Evolutionary conservation across 1,140 invertebrate genomes (phyloP).

Genomic region (Formica exsecta): DNA sequence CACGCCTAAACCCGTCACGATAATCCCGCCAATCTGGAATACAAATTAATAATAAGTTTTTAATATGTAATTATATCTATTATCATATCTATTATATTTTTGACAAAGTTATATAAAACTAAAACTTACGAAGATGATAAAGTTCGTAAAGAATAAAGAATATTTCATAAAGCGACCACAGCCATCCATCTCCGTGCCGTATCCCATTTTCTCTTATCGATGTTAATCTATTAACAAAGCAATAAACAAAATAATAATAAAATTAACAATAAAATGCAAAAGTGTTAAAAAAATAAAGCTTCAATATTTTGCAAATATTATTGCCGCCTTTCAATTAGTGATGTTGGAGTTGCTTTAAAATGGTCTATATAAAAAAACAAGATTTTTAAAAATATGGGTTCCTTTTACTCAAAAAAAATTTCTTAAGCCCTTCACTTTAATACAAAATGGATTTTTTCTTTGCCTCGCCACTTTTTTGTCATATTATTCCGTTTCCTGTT

Average conservation of each 20-base stretch:
- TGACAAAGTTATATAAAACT: neutral
- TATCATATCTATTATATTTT: neutral
- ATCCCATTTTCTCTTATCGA: constrained; percentile 87
- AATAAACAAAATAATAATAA: neutral
- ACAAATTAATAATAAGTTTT: neutral
- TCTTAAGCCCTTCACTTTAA: neutral
- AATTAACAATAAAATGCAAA: neutral
- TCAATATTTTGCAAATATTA: neutral
- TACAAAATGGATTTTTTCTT: neutral
- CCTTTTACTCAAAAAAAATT: neutral
- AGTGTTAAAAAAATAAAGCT: neutral
- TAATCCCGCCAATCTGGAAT: constrained; percentile 91
- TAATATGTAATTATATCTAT: neutral
- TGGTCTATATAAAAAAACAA: neutral
- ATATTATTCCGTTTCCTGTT: neutral
- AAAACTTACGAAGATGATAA: constrained; percentile 94
- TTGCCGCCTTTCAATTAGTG: neutral
- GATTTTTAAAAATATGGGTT: neutral
- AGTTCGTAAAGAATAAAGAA: constrained; percentile 93
- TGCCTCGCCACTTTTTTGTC: neutral
- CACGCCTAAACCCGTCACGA: constrained; percentile 91
- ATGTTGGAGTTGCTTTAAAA: neutral
- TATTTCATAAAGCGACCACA: constrained; percentile 94
- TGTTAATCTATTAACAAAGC: constrained; percentile 30
- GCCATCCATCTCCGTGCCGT: constrained; percentile 91